Percentiles rank a stretch among this genome's conserved stretches.
phyloP scores from a whole-genome alignment of 2,113 vertebrate species.

The Syngnathus scovelli region DNA sequence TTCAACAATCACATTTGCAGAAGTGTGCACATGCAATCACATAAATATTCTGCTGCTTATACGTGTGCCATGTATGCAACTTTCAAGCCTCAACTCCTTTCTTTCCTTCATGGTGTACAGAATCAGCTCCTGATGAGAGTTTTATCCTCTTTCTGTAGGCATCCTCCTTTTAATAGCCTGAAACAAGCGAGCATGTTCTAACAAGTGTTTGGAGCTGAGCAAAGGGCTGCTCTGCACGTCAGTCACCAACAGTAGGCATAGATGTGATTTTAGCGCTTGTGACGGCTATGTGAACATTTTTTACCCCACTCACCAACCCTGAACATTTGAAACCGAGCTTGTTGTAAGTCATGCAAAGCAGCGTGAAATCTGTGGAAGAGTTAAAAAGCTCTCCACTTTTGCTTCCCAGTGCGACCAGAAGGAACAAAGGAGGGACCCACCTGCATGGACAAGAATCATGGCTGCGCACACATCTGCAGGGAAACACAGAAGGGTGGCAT shows the following conservation, averaged over 20 bases:
- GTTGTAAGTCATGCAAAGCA: conserved; percentile 7
- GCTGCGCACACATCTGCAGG: conserved; percentile 94
- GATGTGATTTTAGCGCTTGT: conserved; percentile 28
- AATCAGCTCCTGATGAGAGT: conserved; percentile 56
- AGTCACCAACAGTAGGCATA: conserved; percentile 51
- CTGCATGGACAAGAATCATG: conserved; percentile 98
- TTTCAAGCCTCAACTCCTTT: conserved; percentile 19
- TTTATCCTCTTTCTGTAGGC: conserved; percentile 59
- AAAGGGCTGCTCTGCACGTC: conserved; percentile 43
- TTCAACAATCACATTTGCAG: conserved; percentile 35
- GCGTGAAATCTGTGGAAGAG: conserved; percentile 18
- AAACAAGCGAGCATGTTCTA: conserved; percentile 49
- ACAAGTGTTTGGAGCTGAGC: conserved; percentile 45
- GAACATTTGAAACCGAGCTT: conserved; percentile 13
- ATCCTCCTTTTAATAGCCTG: conserved; percentile 46
- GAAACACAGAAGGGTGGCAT: conserved; percentile 92
- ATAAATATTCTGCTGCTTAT: conserved; percentile 14
- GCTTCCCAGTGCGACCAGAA: conserved; percentile 71
- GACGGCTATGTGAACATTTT: conserved; percentile 29
- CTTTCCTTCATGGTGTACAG: conserved; percentile 50
- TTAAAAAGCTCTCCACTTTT: conserved; percentile 19
- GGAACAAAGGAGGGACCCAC: conserved; percentile 92
- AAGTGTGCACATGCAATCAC: background rate
- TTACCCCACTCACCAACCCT: conserved; percentile 12
- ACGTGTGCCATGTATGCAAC: conserved; percentile 12